Evolutionary conservation across 2,113 vertebrate species (phyloP), one percentile per base, ranked within the genome.

Genomic region (Furnarius figulus): DNA sequence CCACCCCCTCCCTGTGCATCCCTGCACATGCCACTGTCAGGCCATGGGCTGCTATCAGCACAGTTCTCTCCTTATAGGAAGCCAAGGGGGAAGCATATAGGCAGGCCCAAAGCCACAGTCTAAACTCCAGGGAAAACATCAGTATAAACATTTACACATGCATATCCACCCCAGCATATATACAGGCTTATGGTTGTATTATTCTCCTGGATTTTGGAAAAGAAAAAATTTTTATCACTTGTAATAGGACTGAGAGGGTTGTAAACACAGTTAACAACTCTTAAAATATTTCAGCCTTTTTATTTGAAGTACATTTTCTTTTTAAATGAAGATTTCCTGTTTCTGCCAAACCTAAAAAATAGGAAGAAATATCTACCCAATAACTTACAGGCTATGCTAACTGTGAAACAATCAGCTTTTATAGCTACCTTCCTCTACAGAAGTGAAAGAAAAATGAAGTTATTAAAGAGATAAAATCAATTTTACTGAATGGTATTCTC

Each of bases 281-380:
- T 87, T 93, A 81, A 83, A 88, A 89, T 23, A 61, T 70, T 90
- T 75, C 66, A 27, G 27, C 47, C 15, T 81, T 90, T 55, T 90
- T 75, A 89, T 88, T 52, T 92, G 61, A 93, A 89, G 22, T 42
- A 27, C 14, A 92, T 95, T 89, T 91, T 73, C 83, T 96, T 95
- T 80, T 93, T 77, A 85, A 90, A 94, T 93, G 53, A 66, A 90
- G 83, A 92, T 90, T 93, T 97, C 90, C 84, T 93, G 74, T 93
- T 91, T 95, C 90, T 95, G 79, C 62, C 49, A 83, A 76, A 70
- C 27, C 33, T 63, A 61, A 18, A 49, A 90, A 96, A 86, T 63
- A 94, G 35, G n/a, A 39, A 82, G 24, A 9, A 12, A 52, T 96
- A 94, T 82, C 83, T 82, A 23, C 35, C 65, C 8, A 8, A 44